These are phyloP conservation scores for Escarpia spicata DNA, from an alignment of 2,888 invertebrate genomes.

Conservation along the genomic window DNA sequence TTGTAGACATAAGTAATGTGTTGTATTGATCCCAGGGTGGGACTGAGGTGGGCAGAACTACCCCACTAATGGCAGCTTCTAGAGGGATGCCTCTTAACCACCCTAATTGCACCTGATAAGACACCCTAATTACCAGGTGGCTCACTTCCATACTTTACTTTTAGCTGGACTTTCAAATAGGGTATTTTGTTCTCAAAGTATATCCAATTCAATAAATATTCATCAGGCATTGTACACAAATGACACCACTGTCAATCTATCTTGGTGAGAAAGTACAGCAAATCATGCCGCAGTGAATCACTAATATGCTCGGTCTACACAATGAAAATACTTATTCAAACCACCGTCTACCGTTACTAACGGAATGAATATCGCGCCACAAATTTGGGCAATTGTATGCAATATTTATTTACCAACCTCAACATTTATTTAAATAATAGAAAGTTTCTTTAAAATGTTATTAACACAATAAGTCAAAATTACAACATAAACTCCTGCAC, in stretches of 20 bases:
- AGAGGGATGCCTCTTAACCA: neutral
- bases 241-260: neutral
- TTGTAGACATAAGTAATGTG: neutral
- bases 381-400: neutral
- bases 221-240: slow-evolving; percentile 5
- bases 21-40: neutral
- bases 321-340: neutral
- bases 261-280: neutral
- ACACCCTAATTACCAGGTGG: neutral
- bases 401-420: no score
- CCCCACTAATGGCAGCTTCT: neutral
- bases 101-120: no score
- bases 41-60: neutral
- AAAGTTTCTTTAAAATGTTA: neutral
- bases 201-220: neutral
- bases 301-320: neutral
- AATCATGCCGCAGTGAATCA: neutral
- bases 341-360: neutral
- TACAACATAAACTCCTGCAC: neutral
- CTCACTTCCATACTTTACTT: neutral
- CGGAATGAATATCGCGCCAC: neutral
- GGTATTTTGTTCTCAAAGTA: neutral
- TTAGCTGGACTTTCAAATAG: neutral
- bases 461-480: neutral
- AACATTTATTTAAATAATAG: no score